phyloP scores from a whole-genome alignment of 2,797 vertebrate genomes.

The Myotis myotis region DNA sequence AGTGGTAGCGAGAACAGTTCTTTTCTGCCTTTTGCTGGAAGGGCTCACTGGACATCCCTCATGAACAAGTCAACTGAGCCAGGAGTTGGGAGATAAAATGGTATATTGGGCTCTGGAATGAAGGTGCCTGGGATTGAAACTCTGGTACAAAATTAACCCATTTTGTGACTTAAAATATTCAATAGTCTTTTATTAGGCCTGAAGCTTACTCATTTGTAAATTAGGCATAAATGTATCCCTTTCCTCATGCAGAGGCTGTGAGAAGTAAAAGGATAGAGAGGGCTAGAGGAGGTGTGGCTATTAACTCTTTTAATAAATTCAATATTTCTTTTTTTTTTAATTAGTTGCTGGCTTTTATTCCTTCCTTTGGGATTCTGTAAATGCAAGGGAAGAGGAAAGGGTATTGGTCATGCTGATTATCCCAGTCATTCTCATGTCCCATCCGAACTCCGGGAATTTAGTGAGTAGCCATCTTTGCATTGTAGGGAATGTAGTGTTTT shows the following conservation, averaged over 20 bases:
- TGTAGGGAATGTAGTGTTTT: conserved; percentile 98
- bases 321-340: no score
- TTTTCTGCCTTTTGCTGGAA: neutral
- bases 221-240: conserved; percentile 42
- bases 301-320: conserved; percentile 47
- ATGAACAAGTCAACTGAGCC: neutral
- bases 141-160: neutral
- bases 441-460: no score
- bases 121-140: neutral
- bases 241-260: neutral
- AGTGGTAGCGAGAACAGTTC: neutral
- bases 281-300: neutral
- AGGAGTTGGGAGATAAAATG: neutral
- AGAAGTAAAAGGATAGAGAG: neutral
- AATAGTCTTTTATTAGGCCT: neutral
- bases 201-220: conserved; percentile 11
- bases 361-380: no score
- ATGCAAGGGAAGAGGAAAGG: no score
- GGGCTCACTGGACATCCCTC: neutral
- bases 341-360: no score
- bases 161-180: conserved; percentile 29
- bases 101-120: neutral
- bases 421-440: no score
- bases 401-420: no score
- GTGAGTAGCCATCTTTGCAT: conserved; percentile 86